Evolutionary conservation across 2,797 vertebrate species (phyloP).

Genomic region (Muraenolepis orangiensis): DNA sequence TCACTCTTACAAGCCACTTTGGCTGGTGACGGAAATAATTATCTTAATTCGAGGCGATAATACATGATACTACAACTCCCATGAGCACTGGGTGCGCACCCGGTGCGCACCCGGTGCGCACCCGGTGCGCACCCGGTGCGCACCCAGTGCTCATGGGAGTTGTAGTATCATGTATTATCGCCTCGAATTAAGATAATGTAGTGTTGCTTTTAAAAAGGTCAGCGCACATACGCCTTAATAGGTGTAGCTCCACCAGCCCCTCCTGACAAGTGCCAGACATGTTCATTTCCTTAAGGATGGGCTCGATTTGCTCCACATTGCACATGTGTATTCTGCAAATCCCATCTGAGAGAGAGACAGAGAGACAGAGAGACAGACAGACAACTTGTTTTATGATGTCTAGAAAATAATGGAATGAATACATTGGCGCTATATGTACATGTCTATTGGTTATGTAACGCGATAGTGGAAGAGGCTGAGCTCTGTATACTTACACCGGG

Average conservation of each 20-base stretch:
- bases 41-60: too few relatives aligned
- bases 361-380: neutral
- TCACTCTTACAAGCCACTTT: too few relatives aligned
- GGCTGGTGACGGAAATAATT: too few relatives aligned
- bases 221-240: neutral
- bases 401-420: neutral
- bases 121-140: too few relatives aligned
- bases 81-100: too few relatives aligned
- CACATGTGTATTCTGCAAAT: neutral
- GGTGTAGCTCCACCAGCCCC: neutral
- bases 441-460: neutral
- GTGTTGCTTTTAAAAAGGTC: neutral
- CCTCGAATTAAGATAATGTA: too few relatives aligned
- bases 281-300: neutral
- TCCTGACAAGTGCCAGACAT: accelerated
- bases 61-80: too few relatives aligned
- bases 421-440: neutral
- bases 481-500: neutral
- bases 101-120: too few relatives aligned
- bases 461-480: neutral
- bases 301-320: neutral
- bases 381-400: neutral
- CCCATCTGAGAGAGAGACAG: neutral
- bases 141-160: too few relatives aligned
- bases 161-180: too few relatives aligned